These are phyloP conservation scores for Paratrypauchen microcephalus DNA, from an alignment of 2,797 vertebrate genomes.

Conservation along the genomic window DNA sequence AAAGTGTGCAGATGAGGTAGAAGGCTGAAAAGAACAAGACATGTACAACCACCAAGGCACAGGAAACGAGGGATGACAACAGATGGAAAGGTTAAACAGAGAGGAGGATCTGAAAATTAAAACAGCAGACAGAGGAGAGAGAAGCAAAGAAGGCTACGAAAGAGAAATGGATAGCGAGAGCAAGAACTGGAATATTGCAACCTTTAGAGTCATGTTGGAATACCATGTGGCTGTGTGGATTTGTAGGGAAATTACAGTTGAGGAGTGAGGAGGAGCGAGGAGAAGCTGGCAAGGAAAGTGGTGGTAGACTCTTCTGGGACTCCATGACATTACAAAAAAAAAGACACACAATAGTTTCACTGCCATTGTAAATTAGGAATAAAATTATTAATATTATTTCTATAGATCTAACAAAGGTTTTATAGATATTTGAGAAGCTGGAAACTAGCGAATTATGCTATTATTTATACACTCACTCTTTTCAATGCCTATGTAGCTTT, in stretches of 20 bases:
- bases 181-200: constrained; percentile 8
- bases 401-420: not conserved
- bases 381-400: too few species aligned
- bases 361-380: constrained; percentile 4
- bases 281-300: constrained; percentile 14
- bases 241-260: constrained; percentile 25
- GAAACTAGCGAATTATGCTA: too few species aligned
- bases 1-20: constrained; percentile 28
- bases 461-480: too few species aligned
- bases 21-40: constrained; percentile 51
- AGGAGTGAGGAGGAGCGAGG: constrained; percentile 17
- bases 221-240: constrained; percentile 10
- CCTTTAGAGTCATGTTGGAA: constrained; percentile 10
- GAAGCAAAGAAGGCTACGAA: constrained; percentile 2
- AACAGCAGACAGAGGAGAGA: constrained; percentile 12
- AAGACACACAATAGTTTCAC: not conserved
- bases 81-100: constrained; percentile 27
- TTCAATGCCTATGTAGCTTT: not conserved
- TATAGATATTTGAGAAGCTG: not conserved
- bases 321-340: constrained; percentile 11
- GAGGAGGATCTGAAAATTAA: constrained; percentile 31
- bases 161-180: constrained; percentile 5
- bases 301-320: not conserved
- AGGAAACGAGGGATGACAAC: constrained; percentile 32
- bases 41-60: constrained; percentile 40